A percentile compares a stretch with the other conserved stretches of the same genome.
phyloP scores from a whole-genome alignment of 2,113 vertebrate species.

The Amia ocellicauda region DNA sequence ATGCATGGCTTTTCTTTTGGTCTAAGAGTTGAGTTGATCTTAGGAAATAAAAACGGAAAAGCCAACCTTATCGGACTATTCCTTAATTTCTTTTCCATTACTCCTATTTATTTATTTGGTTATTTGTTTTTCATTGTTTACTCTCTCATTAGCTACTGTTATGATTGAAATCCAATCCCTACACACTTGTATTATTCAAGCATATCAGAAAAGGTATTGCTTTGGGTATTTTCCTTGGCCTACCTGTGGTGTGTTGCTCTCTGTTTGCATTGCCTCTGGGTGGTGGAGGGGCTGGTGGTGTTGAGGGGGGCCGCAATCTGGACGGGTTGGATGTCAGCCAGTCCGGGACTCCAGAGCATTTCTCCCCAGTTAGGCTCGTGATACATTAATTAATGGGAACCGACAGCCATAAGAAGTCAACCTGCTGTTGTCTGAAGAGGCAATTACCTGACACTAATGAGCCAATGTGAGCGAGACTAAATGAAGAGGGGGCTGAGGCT shows the following conservation, averaged over 20 bases:
- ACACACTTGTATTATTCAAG: background rate
- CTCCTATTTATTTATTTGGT: no score
- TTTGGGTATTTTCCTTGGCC: background rate
- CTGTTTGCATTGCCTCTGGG: background rate
- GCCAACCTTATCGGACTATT: no score
- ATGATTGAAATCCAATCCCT: background rate
- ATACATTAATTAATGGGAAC: conserved; percentile 34
- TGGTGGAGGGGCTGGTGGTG: background rate
- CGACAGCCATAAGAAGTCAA: conserved; percentile 25
- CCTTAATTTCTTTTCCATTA: no score
- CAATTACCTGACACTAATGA: conserved; percentile 34
- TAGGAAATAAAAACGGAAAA: no score
- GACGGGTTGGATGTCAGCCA: background rate
- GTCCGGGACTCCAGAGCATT: background rate
- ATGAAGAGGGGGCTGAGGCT: conserved; percentile 13
- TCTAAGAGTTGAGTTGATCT: no score
- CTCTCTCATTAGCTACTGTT: background rate
- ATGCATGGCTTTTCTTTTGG: no score
- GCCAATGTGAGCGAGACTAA: conserved; percentile 22
- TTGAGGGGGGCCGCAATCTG: background rate
- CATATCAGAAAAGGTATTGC: background rate
- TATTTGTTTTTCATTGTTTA: no score
- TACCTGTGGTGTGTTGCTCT: background rate
- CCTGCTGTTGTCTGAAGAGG: conserved; percentile 23
- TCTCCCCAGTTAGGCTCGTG: conserved; percentile 15